Conservation (phyloP, 2,797 vertebrate genomes). For the Chaetodon trifasciatus region DNA sequence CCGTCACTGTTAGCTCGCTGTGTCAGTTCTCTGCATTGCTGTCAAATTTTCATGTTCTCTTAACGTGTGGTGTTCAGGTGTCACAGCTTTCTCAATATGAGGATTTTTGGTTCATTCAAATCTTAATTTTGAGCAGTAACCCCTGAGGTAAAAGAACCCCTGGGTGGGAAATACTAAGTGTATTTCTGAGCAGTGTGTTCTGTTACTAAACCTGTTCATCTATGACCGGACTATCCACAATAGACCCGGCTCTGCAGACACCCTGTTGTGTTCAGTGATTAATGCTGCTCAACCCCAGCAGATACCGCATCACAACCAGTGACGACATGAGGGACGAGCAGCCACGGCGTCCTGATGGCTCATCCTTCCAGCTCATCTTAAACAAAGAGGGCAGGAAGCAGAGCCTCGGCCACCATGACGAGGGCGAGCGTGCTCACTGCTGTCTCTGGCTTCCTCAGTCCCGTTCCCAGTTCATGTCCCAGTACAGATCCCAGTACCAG, state of each 20-base stretch:
- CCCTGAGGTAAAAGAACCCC: background rate
- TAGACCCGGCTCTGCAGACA: background rate
- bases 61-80: too few species aligned
- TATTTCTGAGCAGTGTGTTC: background rate
- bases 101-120: background rate
- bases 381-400: slow-evolving; percentile 74
- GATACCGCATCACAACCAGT: background rate
- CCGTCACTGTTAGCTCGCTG: too few species aligned
- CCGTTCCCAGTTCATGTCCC: slow-evolving; percentile 21
- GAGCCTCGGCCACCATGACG: slow-evolving; percentile 12
- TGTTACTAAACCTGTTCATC: background rate
- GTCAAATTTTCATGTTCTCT: too few species aligned
- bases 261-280: slow-evolving; percentile 13
- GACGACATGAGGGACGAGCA: slow-evolving; percentile 10
- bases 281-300: background rate
- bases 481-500: slow-evolving; percentile 16
- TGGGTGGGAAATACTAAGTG: too few species aligned
- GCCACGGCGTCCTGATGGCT: slow-evolving; percentile 33
- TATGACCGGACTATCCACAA: background rate
- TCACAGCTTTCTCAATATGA: too few species aligned
- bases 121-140: background rate
- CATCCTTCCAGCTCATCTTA: slow-evolving; percentile 73
- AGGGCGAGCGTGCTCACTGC: background rate
- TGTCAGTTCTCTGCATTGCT: too few species aligned
- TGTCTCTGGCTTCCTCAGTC: slow-evolving; percentile 21